Evolutionary conservation across 2,888 invertebrate species (phyloP).

Genomic region (Hypomecis punctinalis): DNA sequence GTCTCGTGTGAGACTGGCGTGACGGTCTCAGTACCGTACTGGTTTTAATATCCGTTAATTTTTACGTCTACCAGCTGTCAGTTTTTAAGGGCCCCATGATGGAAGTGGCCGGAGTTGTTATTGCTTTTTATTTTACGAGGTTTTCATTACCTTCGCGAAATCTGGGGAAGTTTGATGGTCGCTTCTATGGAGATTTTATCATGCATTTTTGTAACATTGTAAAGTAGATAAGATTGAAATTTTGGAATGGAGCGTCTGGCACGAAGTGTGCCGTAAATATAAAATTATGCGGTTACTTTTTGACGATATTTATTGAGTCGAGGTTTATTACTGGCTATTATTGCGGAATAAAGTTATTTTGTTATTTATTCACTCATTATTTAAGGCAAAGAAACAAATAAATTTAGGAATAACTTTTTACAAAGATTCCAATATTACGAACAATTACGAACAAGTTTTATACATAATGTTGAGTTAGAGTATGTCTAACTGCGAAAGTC

Average conservation of each 20-base stretch:
- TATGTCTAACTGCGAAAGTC: too few relatives aligned
- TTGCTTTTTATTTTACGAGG: constrained; percentile 43
- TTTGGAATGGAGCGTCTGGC: not conserved
- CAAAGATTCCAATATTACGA: too few relatives aligned
- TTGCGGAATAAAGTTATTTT: not conserved
- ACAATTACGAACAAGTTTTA: too few relatives aligned
- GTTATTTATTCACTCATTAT: too few relatives aligned
- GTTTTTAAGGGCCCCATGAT: constrained; percentile 34
- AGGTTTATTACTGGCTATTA: not conserved
- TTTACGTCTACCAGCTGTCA: constrained; percentile 41
- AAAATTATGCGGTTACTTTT: constrained; percentile 14
- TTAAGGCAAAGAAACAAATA: too few relatives aligned
- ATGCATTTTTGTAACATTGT: constrained; percentile 17
- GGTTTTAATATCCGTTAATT: constrained; percentile 43
- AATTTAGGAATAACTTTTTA: too few relatives aligned
- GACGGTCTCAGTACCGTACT: constrained; percentile 35
- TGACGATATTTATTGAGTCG: constrained; percentile 6
- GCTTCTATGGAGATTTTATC: constrained; percentile 23
- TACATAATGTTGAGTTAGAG: too few relatives aligned
- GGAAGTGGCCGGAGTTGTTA: constrained; percentile 40
- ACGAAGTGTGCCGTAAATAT: constrained; percentile 10
- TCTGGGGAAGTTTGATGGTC: constrained; percentile 27
- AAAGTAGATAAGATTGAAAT: constrained; percentile 24
- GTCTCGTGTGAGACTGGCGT: not conserved
- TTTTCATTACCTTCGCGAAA: constrained; percentile 39